Base-by-base conservation (phyloP, 2,888 invertebrate species). In the Notodonta dromedarius region DNA sequence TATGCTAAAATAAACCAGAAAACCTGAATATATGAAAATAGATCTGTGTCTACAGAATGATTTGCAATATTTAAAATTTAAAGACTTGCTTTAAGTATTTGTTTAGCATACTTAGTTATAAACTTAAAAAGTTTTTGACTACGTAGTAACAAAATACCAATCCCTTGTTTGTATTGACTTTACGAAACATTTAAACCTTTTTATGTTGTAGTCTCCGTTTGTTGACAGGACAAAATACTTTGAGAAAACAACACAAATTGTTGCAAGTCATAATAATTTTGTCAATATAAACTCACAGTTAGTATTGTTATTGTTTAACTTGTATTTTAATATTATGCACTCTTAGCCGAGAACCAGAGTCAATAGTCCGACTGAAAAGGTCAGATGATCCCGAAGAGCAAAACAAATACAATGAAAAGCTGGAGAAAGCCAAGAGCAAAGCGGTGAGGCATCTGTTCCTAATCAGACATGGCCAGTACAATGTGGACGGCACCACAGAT, bases 401-500 rank as follows among this genome's bases (percentile, higher is more conserved):
- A 51, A 96, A 97, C 80, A 93, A 94, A 59, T 94, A 94, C 64
- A 96, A 97, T 82, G 95, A 95, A 73, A 94, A 95, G 63, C 74
- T 95, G 40, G 96, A 96, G 73, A 94, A 95, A 61, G 88, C 93
- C 0, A 95, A 94, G 72, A 90, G 94, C 52, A 95, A 91, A 80
- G 96, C 96, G 0, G 94, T 95, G 0, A 90, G 99, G n/a, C 98
- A 99, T 85, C 87, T 99, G 58, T 95, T 99, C 73, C 94, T 99
- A 14, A 96, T 99, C 63, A 94, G 99, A 51, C 99, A 99, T 87
- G 99, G 99, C 0, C 99, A 99, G 86, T 99, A 99, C 84, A 95
- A 98, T 77, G 88, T 96, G 51, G 93, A 95, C 11, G 98, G 97
- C 0, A 87, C 89, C 42, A 94, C 91, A 1, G 98, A 98, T 82